A percentile compares a stretch with the other conserved stretches of the same genome.
These are phyloP conservation scores for Aphaenogaster rudis DNA, from an alignment of 1,140 invertebrate species.

Conservation along the genomic window DNA sequence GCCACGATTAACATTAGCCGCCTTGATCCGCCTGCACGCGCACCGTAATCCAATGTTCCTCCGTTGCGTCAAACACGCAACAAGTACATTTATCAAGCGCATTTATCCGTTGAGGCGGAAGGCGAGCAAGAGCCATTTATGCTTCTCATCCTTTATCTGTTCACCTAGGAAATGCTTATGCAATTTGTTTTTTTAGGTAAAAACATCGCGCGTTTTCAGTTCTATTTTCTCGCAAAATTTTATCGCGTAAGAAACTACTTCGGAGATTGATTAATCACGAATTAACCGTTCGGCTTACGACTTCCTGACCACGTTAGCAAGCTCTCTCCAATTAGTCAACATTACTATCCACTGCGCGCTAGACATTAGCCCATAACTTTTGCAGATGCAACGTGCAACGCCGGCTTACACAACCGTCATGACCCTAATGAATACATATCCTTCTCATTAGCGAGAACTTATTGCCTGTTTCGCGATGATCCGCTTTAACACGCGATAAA, in stretches of 20 bases:
- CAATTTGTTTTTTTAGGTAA: slow-evolving; percentile 26
- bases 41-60: slow-evolving; percentile 17
- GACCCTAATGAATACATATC: slow-evolving; percentile 55
- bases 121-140: slow-evolving; percentile 46
- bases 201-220: background rate
- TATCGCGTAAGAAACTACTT: background rate
- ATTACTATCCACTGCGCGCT: slow-evolving; percentile 18
- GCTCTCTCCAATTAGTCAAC: slow-evolving; percentile 56
- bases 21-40: slow-evolving; percentile 2
- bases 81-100: slow-evolving; percentile 63
- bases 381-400: background rate
- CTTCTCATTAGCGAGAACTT: slow-evolving; percentile 42
- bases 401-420: slow-evolving; percentile 34
- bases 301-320: slow-evolving; percentile 13
- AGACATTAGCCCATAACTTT: slow-evolving; percentile 21
- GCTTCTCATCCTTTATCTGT: slow-evolving; percentile 32
- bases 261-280: slow-evolving; percentile 19
- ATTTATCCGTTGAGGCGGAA: slow-evolving; percentile 47
- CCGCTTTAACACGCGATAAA: slow-evolving; percentile 45
- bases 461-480: slow-evolving; percentile 34
- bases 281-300: slow-evolving; percentile 24
- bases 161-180: background rate
- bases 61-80: slow-evolving; percentile 58
- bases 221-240: slow-evolving; percentile 11
- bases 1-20: slow-evolving; percentile 2